Base-by-base conservation (phyloP, 2,113 vertebrate species). In the Upupa epops region DNA sequence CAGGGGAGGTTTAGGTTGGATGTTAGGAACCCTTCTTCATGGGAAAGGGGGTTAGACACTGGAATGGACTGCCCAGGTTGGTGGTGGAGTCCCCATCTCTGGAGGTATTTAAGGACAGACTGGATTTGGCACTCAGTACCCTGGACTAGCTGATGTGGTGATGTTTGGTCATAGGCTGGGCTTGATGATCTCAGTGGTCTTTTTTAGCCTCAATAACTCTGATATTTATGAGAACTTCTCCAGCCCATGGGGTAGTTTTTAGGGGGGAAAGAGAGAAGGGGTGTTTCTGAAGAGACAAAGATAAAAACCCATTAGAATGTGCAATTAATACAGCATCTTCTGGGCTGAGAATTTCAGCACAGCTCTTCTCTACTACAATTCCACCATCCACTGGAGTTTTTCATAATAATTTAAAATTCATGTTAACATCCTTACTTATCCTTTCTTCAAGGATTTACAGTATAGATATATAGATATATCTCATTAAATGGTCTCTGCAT, bases 231-330 rank as follows among this genome's bases (percentile, higher is more conserved):
- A 82, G 29, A 75, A 18, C 16, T 2, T 56, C 7, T 31, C 34
- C 9, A 6, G 18, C 16, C 74, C 60, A 32, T 4, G 7, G 13
- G 5, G 4, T 24, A 12, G 1, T 61, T 72, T 6, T 12, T 8
- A 2, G 9, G 3, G 6, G 5, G 5, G 11, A 26, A 63, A 8
- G 18, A 8, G 11, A 59, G 37, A 51, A 61, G 11, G 6, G 2
- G 1, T 24, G 11, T 63, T 88, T 71, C 29, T 78, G 51, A 51
- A 45, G 13, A 24, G 32, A 74, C 77, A 31, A 15, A 63, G 5
- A 4, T 34, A 56, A 40, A 88, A 54, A 40, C 59, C 15, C 54
- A 5, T 51, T 66, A 36, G 31, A 79, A 79, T 21, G 36, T 36
- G 69, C 69, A 88, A 88, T 46, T 16, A 59, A 48, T 18, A 65